phyloP scores from a whole-genome alignment of 1,140 invertebrate genomes.

The Riptortus pedestris region DNA sequence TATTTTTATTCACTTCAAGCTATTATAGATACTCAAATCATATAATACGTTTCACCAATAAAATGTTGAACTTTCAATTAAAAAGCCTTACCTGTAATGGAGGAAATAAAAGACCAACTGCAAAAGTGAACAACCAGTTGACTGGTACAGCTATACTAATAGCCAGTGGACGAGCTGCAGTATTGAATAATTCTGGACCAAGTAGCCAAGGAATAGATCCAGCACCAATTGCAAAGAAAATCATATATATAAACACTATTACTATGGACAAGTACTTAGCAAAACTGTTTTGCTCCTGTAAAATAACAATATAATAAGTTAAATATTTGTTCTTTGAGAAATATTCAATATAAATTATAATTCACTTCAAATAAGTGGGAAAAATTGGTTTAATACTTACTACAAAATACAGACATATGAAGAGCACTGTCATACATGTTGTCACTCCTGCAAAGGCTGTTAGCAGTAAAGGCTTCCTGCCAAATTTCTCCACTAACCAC shows the following conservation, averaged over 20 bases:
- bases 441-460: conserved; percentile 44
- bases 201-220: conserved; percentile 93
- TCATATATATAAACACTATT: conserved; percentile 67
- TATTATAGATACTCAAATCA: no score
- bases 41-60: no score
- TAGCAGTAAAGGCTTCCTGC: conserved; percentile 44
- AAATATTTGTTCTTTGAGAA: background rate
- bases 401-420: conserved; percentile 37
- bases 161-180: conserved; percentile 63
- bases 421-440: conserved; percentile 40
- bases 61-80: no score
- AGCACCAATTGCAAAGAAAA: conserved; percentile 65
- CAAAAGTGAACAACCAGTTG: conserved; percentile 78
- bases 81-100: conserved; percentile 50
- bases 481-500: conserved; percentile 49
- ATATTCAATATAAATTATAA: no score
- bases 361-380: background rate
- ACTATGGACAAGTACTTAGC: conserved; percentile 60
- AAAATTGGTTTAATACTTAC: conserved; percentile 11
- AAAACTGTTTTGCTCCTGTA: conserved; percentile 41
- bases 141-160: conserved; percentile 67
- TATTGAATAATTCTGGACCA: conserved; percentile 73
- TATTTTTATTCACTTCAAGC: no score
- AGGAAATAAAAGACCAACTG: conserved; percentile 63
- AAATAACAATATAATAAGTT: conserved; percentile 15